Evolutionary conservation across 2,888 invertebrate genomes (phyloP), one percentile per base, ranked within the genome.

Genomic region (Microctonus aethiopoides): DNA sequence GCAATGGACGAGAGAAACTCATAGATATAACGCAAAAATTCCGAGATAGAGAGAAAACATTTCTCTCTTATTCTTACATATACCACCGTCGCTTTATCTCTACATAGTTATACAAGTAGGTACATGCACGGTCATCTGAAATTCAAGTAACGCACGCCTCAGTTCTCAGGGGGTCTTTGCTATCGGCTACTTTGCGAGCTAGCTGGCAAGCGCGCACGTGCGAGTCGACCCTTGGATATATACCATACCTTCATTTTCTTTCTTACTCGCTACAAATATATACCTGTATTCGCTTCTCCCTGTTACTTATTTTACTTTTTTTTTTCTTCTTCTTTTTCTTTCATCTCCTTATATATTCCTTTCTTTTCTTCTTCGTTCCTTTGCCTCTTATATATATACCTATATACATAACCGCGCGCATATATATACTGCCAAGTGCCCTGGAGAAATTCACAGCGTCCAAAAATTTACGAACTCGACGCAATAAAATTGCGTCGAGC

Each of bases 141-240:
- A 75, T 75, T 74, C 75, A 75, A 74, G 75, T 75, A 75, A 75
- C 75, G 75, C 74, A 75, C 75, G 71, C 72, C 74, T 74, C 59
- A 72, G 52, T 72, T 74, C 75, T 75, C 73, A 60, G 67, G 68
- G 67, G 72, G 65, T 67, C 54, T 68, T 46, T 52, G 61, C 68
- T 69, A 67, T 70, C 72, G 68, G 65, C 61, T 65, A 62, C 72
- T 67, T 71, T 54, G 65, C 71, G 41, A 54, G 57, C 64, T 52
- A 46, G 66, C 69, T n/a, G n/a, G n/a, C n/a, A 32, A 67, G 51
- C 51, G 46, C 61, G 61, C 61, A 61, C 61, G 61, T 61, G 61
- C 61, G 36, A 61, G 63, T 64, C 59, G 36, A 56, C 26, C 39
- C 64, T 39, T 57, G 54, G 24, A 16, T 22, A 39, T 41, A 2